These are phyloP conservation scores for Agrilus planipennis DNA, from an alignment of 1,140 invertebrate species.

Conservation along the genomic window DNA sequence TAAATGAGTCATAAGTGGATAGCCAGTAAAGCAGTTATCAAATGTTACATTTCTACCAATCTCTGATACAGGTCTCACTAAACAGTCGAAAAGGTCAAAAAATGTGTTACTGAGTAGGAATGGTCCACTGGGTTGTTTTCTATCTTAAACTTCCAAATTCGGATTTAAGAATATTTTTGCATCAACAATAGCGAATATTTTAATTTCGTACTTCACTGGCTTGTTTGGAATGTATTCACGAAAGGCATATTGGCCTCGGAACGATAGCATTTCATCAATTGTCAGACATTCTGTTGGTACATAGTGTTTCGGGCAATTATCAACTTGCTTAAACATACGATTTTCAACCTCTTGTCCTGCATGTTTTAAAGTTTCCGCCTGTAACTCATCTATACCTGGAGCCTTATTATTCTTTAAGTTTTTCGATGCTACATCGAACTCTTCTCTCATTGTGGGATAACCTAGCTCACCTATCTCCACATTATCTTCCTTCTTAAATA, in stretches of 20 bases:
- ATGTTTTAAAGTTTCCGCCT: too few relatives aligned
- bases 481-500: too few relatives aligned
- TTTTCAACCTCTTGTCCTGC: too few relatives aligned
- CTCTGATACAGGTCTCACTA: background rate
- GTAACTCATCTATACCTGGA: too few relatives aligned
- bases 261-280: constrained; percentile 36
- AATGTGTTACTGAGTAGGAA: background rate
- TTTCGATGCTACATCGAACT: too few relatives aligned
- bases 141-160: constrained; percentile 6
- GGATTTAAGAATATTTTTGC: constrained; percentile 14
- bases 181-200: constrained; percentile 27
- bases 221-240: too few relatives aligned
- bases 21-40: constrained; percentile 7
- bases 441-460: too few relatives aligned
- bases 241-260: constrained; percentile 33
- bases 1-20: background rate
- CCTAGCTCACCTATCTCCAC: too few relatives aligned
- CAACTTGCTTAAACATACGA: too few relatives aligned
- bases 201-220: constrained; percentile 36
- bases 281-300: constrained; percentile 18
- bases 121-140: constrained; percentile 2
- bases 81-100: background rate
- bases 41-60: constrained; percentile 6
- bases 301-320: constrained; percentile 27
- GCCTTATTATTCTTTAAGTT: too few relatives aligned